Evolutionary conservation across 2,113 vertebrate genomes (phyloP).

Genomic region (Osmerus mordax): DNA sequence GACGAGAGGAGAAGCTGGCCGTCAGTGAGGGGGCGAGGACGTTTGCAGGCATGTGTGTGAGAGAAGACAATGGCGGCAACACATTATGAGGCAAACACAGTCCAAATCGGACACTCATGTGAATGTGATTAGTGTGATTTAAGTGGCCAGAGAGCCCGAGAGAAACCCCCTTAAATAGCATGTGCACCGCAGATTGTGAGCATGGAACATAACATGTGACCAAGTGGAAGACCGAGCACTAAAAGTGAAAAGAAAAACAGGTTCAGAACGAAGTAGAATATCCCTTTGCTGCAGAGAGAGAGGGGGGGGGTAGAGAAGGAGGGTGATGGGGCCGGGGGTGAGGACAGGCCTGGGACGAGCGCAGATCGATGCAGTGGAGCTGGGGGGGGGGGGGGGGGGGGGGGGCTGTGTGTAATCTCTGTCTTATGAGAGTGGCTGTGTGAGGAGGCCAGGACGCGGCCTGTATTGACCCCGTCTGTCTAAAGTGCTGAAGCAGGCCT

Average conservation of each 20-base stretch:
- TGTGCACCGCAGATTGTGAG: too few relatives aligned
- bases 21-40: not conserved
- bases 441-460: not conserved
- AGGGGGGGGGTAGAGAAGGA: not conserved
- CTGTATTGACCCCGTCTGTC: slow-evolving; percentile 2
- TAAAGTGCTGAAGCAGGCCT: slow-evolving; percentile 38
- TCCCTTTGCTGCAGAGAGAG: not conserved
- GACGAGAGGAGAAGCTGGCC: not conserved
- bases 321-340: not conserved
- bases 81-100: not conserved
- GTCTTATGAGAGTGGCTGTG: slow-evolving; percentile 28
- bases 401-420: slow-evolving; percentile 35
- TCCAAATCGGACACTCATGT: too few relatives aligned
- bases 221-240: too few relatives aligned
- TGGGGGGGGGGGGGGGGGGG: not conserved
- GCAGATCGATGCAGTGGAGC: slow-evolving; percentile 25
- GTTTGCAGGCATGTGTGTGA: not conserved
- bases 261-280: not conserved
- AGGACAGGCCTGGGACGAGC: slow-evolving; percentile 10
- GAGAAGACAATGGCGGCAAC: not conserved
- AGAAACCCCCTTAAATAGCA: not conserved
- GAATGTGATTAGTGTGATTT: not conserved
- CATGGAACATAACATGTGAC: too few relatives aligned
- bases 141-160: not conserved
- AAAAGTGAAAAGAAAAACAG: not conserved